phyloP scores from a whole-genome alignment of 2,888 invertebrate species.

The Yponomeuta plumbellus region DNA sequence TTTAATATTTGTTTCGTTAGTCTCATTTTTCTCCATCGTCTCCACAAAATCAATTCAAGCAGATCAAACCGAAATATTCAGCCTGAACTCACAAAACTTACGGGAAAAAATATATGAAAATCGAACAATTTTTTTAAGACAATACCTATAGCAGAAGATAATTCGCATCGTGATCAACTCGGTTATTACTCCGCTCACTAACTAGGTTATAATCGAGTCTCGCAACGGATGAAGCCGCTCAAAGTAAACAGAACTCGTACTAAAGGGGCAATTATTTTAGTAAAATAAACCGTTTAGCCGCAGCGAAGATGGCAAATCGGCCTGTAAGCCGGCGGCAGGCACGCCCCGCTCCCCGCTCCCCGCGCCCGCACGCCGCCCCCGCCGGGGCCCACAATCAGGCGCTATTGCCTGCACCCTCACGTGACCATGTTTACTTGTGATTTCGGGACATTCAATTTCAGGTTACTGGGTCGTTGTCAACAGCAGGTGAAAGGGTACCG shows the following conservation, averaged over 20 bases:
- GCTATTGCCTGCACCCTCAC: slow-evolving; percentile 6
- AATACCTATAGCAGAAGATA: too few relatives aligned
- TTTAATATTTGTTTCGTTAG: too few relatives aligned
- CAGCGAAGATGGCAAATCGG: slow-evolving; percentile 22
- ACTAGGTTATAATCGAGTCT: too few relatives aligned
- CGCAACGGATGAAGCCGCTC: not conserved
- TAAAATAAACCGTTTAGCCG: slow-evolving; percentile 21
- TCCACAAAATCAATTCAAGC: too few relatives aligned
- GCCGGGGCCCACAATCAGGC: slow-evolving; percentile 24
- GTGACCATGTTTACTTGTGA: slow-evolving; percentile 7
- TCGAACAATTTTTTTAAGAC: too few relatives aligned
- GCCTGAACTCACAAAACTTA: too few relatives aligned
- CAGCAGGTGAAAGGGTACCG: not conserved
- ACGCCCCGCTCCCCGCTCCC: not conserved
- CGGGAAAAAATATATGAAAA: too few relatives aligned
- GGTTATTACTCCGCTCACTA: too few relatives aligned
- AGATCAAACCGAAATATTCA: too few relatives aligned
- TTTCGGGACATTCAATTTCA: slow-evolving; percentile 3
- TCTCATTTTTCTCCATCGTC: too few relatives aligned
- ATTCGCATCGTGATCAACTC: too few relatives aligned
- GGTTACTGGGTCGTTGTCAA: not conserved
- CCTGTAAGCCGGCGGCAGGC: slow-evolving; percentile 28
- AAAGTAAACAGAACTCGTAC: slow-evolving; percentile 15
- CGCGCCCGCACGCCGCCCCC: not conserved
- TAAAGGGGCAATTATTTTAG: slow-evolving; percentile 16